These are phyloP conservation scores for Leptinotarsa undecemlineata DNA, from an alignment of 1,140 invertebrate genomes.

Conservation along the genomic window DNA sequence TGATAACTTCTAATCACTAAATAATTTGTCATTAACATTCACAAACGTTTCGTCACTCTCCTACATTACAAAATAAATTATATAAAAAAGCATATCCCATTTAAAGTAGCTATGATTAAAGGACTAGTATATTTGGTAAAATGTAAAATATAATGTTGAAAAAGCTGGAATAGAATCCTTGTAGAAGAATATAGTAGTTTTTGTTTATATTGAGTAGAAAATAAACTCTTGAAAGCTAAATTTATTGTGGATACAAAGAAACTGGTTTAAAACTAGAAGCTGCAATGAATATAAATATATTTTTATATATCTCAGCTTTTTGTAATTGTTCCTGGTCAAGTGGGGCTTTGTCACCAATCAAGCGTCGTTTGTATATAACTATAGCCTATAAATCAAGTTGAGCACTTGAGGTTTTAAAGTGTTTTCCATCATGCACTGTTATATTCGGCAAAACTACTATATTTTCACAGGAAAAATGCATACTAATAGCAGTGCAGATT, in stretches of 20 bases:
- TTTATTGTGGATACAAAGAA: neutral
- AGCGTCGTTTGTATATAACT: no score
- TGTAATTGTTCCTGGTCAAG: neutral
- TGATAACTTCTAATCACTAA: slow-evolving; percentile 6
- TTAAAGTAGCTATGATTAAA: slow-evolving; percentile 18
- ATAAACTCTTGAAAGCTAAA: neutral
- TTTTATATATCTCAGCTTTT: neutral
- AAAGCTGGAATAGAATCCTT: slow-evolving; percentile 1
- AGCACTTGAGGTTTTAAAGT: no score
- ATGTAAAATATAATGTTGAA: slow-evolving; percentile 13
- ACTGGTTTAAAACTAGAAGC: neutral
- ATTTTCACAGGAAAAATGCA: slow-evolving; percentile 15
- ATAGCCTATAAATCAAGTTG: no score
- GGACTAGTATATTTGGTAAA: slow-evolving; percentile 27
- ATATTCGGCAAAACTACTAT: slow-evolving; percentile 11
- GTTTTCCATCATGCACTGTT: neutral
- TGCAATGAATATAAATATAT: neutral
- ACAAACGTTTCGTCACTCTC: slow-evolving; percentile 7
- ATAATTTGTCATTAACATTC: slow-evolving; percentile 5
- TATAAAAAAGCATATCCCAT: slow-evolving; percentile 22
- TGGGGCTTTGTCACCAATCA: neutral
- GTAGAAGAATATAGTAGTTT: slow-evolving; percentile 5
- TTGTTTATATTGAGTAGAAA: neutral
- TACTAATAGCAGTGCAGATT: neutral
- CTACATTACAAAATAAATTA: slow-evolving; percentile 12